phyloP scores from a whole-genome alignment of 2,113 vertebrate species.

The Potamarius usumacintae region DNA sequence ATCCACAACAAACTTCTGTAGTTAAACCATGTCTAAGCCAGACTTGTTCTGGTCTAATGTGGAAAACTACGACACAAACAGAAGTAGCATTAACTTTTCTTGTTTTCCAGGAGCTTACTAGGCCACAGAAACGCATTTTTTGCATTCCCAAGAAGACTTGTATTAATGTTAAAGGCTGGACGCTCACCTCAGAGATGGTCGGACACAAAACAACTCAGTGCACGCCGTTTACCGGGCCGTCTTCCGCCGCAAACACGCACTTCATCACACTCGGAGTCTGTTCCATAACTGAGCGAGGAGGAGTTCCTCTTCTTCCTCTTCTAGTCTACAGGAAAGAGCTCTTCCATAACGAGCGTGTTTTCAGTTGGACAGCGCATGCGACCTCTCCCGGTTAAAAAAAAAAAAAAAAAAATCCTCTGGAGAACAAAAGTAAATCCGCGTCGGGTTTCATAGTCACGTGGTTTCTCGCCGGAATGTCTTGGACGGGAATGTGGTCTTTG shows the following conservation, averaged over 20 bases:
- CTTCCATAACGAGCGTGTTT: background rate
- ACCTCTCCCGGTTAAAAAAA: slow-evolving; percentile 44
- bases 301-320: background rate
- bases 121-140: background rate
- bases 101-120: too few relatives aligned
- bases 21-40: too few relatives aligned
- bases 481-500: slow-evolving; percentile 17
- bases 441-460: slow-evolving; percentile 64
- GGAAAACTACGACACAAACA: background rate
- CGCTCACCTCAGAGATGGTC: slow-evolving; percentile 32
- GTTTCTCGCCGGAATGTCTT: slow-evolving; percentile 34
- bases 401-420: slow-evolving; percentile 48
- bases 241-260: background rate
- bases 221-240: background rate
- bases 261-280: background rate
- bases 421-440: slow-evolving; percentile 57
- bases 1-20: too few relatives aligned
- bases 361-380: slow-evolving; percentile 43
- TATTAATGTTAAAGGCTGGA: background rate
- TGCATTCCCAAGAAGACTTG: too few relatives aligned
- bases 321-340: background rate
- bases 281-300: background rate
- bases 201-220: background rate
- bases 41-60: background rate
- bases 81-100: background rate